Conservation (phyloP, 2,797 vertebrate species). For the Echiichthys vipera region DNA sequence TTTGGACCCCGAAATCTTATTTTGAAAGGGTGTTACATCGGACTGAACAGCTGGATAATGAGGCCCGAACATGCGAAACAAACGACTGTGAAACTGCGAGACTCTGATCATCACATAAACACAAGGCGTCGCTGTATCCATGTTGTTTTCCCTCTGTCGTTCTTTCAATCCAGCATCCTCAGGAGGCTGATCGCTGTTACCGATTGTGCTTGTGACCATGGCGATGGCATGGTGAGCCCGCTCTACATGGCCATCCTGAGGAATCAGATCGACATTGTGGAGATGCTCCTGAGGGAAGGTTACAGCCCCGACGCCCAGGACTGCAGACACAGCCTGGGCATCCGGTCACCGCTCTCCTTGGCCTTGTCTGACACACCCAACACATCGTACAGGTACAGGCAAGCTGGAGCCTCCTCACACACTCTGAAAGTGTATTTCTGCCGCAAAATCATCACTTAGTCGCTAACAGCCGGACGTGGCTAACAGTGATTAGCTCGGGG, state of each 20-base stretch:
- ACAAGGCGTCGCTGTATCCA: not conserved
- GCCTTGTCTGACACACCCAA: constrained; percentile 19
- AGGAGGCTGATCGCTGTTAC: constrained; percentile 87
- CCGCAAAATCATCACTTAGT: too few species aligned
- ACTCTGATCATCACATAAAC: not conserved
- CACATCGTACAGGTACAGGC: constrained; percentile 55
- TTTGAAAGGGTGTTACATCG: too few species aligned
- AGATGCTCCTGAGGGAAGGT: constrained; percentile 84
- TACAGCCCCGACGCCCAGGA: constrained; percentile 92
- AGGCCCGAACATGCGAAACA: too few species aligned
- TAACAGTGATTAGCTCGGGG: too few species aligned
- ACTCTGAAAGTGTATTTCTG: too few species aligned
- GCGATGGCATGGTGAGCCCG: constrained; percentile 89
- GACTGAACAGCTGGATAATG: too few species aligned
- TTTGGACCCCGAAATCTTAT: too few species aligned
- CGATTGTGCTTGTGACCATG: constrained; percentile 83
- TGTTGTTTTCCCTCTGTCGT: not conserved
- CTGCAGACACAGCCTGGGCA: constrained; percentile 66
- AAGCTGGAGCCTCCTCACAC: too few species aligned
- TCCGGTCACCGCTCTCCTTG: constrained; percentile 59
- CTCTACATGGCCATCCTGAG: constrained; percentile 87
- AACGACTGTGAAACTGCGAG: too few species aligned
- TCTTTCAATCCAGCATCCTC: constrained; percentile 82
- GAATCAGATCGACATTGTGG: constrained; percentile 70
- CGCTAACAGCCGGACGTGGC: too few species aligned